Evolutionary conservation across 2,113 vertebrate species (phyloP), one percentile per base, ranked within the genome.

Genomic region (Corythornis madagascariensis): DNA sequence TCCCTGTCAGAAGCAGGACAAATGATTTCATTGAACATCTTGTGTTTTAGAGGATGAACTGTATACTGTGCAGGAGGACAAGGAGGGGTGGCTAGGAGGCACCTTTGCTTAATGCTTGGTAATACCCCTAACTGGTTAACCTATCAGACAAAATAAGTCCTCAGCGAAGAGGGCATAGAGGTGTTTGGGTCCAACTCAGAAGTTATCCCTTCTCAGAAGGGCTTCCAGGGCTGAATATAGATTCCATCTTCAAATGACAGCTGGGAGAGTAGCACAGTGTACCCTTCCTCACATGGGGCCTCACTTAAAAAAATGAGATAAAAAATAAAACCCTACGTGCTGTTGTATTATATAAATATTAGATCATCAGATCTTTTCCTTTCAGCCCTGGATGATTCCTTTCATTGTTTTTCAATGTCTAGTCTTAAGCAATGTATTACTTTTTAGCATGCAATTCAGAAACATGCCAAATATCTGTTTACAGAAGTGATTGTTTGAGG

Each of bases 381-480:
- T 25, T 84, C 83, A 92, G 93, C 55, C 81, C 66, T 55, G 74
- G 90, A 94, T 87, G 65, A 78, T 83, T 84, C 86, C 71, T 86
- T 84, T 57, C 83, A 73, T 53, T 92, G 86, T 93, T 93, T 93
- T 45, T 75, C 88, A 78, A 1, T 48, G 77, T 95, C 73, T 72
- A 38, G 53, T 75, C 90, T 79, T 21, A 42, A 89, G 74, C 81
- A 92, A 50, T 43, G 71, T 38, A 57, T 81, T 61, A 11, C 50
- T 84, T 81, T 81, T 71, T 33, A 72, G 64, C 63, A 67, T 93
- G 83, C 61, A 20, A 6, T 64, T 75, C 90, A 88, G 86, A 91
- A 93, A 88, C 70, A 60, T 10, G 90, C 93, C 95, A 92, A 47
- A 85, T 90, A 90, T 75, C 57, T 94, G 93, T 94, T 95, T 96